A percentile compares a stretch with the other conserved stretches of the same genome.
These are phyloP conservation scores for Crepidodera aurea DNA, from an alignment of 2,888 invertebrate species.

Conservation along the genomic window DNA sequence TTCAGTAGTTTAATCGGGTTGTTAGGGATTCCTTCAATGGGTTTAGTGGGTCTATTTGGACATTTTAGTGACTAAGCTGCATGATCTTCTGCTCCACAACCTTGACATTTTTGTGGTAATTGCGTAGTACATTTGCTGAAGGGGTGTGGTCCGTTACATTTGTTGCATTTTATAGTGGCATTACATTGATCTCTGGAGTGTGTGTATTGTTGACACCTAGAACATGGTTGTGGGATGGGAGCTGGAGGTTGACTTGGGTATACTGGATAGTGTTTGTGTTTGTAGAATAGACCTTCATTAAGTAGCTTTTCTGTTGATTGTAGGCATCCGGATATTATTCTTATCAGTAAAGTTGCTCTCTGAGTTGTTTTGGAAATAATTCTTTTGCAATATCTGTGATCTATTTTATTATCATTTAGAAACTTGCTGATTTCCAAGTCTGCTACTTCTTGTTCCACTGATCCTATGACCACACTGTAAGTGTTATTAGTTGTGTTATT, in stretches of 20 bases:
- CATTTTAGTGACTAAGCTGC: conserved; percentile 19
- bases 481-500: background rate
- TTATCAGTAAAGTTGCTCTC: no score
- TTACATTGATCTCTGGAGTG: no score
- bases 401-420: no score
- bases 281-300: background rate
- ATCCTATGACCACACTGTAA: background rate
- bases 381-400: no score
- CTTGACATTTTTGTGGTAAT: conserved; percentile 11
- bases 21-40: conserved; percentile 25
- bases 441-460: background rate
- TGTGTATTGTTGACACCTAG: no score
- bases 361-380: no score
- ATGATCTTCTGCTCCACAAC: conserved; percentile 18
- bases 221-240: background rate
- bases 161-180: no score
- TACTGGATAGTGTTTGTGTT: background rate
- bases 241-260: background rate
- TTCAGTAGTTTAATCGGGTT: conserved; percentile 14
- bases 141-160: no score
- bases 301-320: background rate
- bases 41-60: conserved; percentile 12
- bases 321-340: no score
- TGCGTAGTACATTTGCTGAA: no score
- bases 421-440: background rate